Evolutionary conservation across 2,888 invertebrate species (phyloP).

Genomic region (Dynastes tityus): DNA sequence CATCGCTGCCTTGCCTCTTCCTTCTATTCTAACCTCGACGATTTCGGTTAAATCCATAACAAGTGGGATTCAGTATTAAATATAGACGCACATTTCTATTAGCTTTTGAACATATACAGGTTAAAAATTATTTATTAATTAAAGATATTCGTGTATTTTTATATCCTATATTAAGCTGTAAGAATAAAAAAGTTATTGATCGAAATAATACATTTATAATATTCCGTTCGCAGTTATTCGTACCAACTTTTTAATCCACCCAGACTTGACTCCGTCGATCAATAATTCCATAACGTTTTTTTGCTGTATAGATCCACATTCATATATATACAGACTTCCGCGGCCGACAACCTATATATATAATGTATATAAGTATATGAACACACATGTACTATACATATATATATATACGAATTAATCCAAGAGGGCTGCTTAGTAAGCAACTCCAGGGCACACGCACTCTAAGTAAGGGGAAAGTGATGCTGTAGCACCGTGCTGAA

Average conservation of each 20-base stretch:
- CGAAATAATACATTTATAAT: neutral
- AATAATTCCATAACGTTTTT: constrained; percentile 44
- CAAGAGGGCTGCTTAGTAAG: constrained; percentile 61
- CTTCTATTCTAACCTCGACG: constrained; percentile 57
- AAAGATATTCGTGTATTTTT: too few species aligned
- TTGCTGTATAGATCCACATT: constrained; percentile 25
- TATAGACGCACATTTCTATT: too few species aligned
- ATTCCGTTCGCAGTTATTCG: neutral
- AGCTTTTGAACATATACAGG: too few species aligned
- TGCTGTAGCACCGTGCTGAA: constrained; percentile 59
- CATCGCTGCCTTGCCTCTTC: constrained; percentile 66
- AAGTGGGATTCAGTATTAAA: neutral
- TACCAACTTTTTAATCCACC: constrained; percentile 36
- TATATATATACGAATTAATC: constrained; percentile 58
- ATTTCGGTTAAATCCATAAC: neutral
- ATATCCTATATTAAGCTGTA: too few species aligned
- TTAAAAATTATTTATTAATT: too few species aligned
- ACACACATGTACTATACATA: neutral
- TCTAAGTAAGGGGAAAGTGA: constrained; percentile 66
- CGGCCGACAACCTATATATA: constrained; percentile 24
- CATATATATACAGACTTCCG: constrained; percentile 17
- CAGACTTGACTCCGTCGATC: constrained; percentile 27
- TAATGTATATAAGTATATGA: constrained; percentile 19
- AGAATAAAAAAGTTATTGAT: neutral
- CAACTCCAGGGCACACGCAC: constrained; percentile 58